Evolutionary conservation across 2,113 vertebrate genomes (phyloP).

Genomic region (Toxostoma redivivum): DNA sequence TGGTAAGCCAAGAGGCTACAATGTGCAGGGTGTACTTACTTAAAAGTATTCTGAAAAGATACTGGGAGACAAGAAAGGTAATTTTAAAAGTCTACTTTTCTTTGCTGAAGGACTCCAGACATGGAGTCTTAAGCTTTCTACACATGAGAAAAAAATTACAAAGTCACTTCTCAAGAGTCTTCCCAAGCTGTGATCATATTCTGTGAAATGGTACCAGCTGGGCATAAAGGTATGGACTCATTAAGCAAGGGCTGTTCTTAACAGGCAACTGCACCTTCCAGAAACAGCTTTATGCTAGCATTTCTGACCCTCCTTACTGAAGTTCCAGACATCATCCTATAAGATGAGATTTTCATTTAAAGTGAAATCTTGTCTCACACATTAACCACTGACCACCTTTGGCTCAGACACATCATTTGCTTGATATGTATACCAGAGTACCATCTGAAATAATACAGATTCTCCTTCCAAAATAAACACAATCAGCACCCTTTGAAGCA

Average conservation of each 20-base stretch:
- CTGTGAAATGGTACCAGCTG: background rate
- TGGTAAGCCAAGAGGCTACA: background rate
- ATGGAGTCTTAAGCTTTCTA: background rate
- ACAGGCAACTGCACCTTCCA: background rate
- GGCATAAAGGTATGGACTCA: background rate
- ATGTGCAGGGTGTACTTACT: background rate
- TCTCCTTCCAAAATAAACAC: background rate
- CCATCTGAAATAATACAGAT: background rate
- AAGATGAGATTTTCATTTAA: background rate
- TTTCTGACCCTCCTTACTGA: background rate
- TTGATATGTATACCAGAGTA: background rate
- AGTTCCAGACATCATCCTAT: background rate
- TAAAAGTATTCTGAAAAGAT: background rate
- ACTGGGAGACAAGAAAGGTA: background rate
- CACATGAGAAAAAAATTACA: background rate
- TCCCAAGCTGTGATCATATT: background rate
- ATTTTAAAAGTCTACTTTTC: background rate
- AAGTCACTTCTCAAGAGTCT: background rate
- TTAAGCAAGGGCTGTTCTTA: background rate
- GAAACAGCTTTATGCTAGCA: background rate
- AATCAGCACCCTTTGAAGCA: background rate
- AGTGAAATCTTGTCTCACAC: background rate
- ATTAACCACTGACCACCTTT: background rate
- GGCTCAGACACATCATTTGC: background rate
- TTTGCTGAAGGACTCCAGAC: background rate